phyloP scores from a whole-genome alignment of 23 tunicate genomes.

The Aplidium turbinatum region DNA sequence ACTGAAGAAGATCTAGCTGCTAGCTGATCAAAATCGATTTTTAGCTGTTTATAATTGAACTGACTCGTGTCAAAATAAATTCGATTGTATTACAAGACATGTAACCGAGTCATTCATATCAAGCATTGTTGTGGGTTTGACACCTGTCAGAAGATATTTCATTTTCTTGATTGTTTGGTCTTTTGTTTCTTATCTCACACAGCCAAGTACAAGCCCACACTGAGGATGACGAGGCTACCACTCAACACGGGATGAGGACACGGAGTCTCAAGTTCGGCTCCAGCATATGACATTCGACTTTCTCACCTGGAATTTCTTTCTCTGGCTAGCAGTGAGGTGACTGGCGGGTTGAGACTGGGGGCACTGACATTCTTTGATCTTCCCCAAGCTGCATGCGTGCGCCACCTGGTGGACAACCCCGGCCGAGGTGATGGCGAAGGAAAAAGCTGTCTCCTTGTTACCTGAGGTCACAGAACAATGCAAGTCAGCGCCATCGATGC shows the following conservation, averaged over 20 bases:
- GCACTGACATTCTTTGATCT: constrained; percentile 70
- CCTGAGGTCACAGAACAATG: background rate
- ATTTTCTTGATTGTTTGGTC: too few relatives aligned
- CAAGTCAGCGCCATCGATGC: too few relatives aligned
- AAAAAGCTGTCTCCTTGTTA: constrained; percentile 68
- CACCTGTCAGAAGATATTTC: too few relatives aligned
- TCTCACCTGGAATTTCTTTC: constrained; percentile 37
- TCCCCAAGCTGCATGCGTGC: constrained; percentile 78
- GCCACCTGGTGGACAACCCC: constrained; percentile 89
- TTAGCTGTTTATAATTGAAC: too few relatives aligned
- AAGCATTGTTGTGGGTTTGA: too few relatives aligned
- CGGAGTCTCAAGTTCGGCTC: background rate
- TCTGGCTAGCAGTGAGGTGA: constrained; percentile 33
- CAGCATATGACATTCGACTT: background rate
- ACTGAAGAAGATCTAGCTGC: too few relatives aligned
- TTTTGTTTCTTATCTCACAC: background rate
- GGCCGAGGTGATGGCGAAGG: constrained; percentile 81
- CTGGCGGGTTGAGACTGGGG: constrained; percentile 6
- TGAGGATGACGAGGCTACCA: too few relatives aligned
- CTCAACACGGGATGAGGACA: background rate
- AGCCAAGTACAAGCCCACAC: too few relatives aligned
- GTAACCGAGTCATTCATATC: too few relatives aligned
- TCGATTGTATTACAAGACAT: too few relatives aligned
- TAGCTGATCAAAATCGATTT: too few relatives aligned
- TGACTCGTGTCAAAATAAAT: too few relatives aligned